These are phyloP conservation scores for Fragum whitleyi DNA, from an alignment of 2,888 invertebrate species.

Conservation along the genomic window DNA sequence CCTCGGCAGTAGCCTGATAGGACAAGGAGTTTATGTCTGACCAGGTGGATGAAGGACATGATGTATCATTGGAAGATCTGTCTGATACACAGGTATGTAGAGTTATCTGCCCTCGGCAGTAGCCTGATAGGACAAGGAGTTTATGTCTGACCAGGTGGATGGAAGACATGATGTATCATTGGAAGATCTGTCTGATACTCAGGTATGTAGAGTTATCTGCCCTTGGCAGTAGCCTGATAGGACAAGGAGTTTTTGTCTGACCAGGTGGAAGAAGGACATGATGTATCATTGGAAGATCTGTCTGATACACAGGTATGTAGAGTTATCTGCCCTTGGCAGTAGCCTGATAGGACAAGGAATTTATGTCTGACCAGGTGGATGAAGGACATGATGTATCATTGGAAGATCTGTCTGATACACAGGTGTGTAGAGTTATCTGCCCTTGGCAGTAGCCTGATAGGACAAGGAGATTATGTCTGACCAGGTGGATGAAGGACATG, in stretches of 20 bases:
- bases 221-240: constrained; percentile 97
- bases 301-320: constrained; percentile 48
- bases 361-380: constrained; percentile 54
- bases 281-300: constrained; percentile 62
- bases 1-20: constrained; percentile 96
- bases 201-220: constrained; percentile 88
- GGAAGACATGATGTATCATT: constrained; percentile 60
- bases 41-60: constrained; percentile 56
- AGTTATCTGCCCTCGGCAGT: constrained; percentile 93
- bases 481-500: constrained; percentile 56
- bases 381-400: constrained; percentile 60
- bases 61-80: constrained; percentile 63
- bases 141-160: constrained; percentile 54
- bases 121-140: constrained; percentile 92
- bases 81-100: constrained; percentile 44
- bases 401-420: constrained; percentile 56
- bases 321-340: constrained; percentile 94
- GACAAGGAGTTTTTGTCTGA: constrained; percentile 84
- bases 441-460: constrained; percentile 97
- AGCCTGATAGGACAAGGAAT: constrained; percentile 92
- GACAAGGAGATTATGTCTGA: constrained; percentile 84
- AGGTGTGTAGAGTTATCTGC: constrained; percentile 88
- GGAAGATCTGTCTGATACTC: constrained; percentile 56
- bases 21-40: constrained; percentile 84
- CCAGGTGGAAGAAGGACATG: constrained; percentile 56